phyloP scores from a whole-genome alignment of 1,140 invertebrate species.

The Phymorhynchus buccinoides region DNA sequence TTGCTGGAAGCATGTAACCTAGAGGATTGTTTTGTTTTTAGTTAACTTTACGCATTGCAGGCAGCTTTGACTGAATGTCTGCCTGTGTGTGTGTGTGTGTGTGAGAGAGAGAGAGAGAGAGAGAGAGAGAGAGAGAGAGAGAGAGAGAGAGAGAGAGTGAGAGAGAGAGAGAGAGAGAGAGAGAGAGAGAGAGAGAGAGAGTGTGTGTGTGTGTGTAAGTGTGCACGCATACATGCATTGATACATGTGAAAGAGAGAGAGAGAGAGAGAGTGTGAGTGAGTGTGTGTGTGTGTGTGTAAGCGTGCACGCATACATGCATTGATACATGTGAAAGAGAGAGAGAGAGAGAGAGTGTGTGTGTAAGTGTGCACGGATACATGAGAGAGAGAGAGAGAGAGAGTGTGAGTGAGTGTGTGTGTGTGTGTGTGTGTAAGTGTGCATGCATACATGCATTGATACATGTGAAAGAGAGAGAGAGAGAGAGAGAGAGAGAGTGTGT shows the following conservation, averaged over 20 bases:
- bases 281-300: slow-evolving; percentile 10
- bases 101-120: not conserved
- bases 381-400: not conserved
- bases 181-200: no score
- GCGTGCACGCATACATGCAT: not conserved
- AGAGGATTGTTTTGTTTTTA: no score
- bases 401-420: not conserved
- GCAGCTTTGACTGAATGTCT: no score
- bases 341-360: not conserved
- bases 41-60: no score
- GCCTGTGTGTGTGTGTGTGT: not conserved
- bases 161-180: not conserved
- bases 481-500: no score
- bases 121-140: not conserved
- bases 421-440: not conserved
- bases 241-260: not conserved
- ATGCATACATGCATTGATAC: no score
- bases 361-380: not conserved
- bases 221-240: no score
- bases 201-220: no score
- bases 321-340: not conserved
- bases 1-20: no score
- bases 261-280: not conserved
- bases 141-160: no score
- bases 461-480: no score